Evolutionary conservation across 2,113 vertebrate genomes (phyloP).

Genomic region (Lophochroa leadbeateri): DNA sequence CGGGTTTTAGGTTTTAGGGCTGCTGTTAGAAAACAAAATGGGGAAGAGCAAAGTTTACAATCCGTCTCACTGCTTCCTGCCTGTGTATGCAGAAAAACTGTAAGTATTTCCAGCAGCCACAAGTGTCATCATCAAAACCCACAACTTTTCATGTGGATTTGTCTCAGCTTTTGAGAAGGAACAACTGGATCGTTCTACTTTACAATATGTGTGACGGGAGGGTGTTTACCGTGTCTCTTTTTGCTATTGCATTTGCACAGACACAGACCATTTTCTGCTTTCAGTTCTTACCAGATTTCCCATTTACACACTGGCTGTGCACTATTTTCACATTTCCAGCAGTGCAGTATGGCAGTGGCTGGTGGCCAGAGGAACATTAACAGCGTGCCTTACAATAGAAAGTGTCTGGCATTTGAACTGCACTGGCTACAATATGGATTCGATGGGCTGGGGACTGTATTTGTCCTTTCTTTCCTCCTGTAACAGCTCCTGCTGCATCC

Average conservation of each 20-base stretch:
- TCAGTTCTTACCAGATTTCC: not conserved
- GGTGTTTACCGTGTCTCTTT: not conserved
- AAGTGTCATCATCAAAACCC: not conserved
- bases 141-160: not conserved
- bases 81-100: not conserved
- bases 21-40: not conserved
- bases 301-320: not conserved
- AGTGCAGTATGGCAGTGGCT: too few species aligned
- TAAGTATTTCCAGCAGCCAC: not conserved
- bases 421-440: not conserved
- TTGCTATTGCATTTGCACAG: not conserved
- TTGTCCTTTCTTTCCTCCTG: not conserved
- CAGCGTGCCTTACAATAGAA: not conserved
- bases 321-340: not conserved
- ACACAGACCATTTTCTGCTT: not conserved
- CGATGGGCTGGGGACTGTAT: not conserved
- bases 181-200: not conserved
- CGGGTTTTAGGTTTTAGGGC: not conserved
- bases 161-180: not conserved
- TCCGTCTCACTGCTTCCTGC: not conserved
- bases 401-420: not conserved
- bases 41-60: not conserved
- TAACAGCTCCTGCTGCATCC: not conserved
- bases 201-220: not conserved
- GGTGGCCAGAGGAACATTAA: not conserved